Percentiles rank a stretch among this genome's conserved stretches.
These are phyloP conservation scores for Rosalia funebris DNA, from an alignment of 2,888 invertebrate species.

Conservation along the genomic window DNA sequence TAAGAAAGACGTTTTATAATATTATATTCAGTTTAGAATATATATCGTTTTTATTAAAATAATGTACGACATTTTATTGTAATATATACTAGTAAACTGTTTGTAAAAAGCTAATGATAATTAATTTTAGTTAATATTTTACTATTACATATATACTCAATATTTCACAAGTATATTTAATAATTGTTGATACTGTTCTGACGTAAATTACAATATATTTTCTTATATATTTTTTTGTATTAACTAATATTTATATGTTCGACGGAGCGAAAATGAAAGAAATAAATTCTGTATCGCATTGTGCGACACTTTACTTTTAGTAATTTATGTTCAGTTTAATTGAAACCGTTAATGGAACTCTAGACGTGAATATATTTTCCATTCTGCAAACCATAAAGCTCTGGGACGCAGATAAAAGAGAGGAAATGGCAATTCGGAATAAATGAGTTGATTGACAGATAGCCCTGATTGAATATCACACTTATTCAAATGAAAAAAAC, in stretches of 20 bases:
- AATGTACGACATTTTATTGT: too few species aligned
- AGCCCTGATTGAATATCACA: conserved; percentile 4
- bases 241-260: not conserved
- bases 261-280: not conserved
- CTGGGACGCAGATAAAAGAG: conserved; percentile 22
- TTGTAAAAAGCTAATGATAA: too few species aligned
- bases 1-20: too few species aligned
- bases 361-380: conserved; percentile 16
- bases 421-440: conserved; percentile 14
- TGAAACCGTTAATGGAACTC: conserved; percentile 17
- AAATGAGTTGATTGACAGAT: conserved; percentile 18
- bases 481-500: conserved; percentile 1
- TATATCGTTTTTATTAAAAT: too few species aligned
- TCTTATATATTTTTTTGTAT: too few species aligned
- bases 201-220: too few species aligned
- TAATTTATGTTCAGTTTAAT: conserved; percentile 18
- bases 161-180: too few species aligned
- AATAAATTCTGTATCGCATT: not conserved
- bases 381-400: conserved; percentile 6
- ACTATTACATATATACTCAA: too few species aligned
- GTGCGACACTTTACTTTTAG: not conserved
- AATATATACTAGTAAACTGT: too few species aligned
- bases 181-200: too few species aligned
- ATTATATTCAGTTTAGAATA: too few species aligned
- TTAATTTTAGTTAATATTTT: too few species aligned